Base-by-base conservation (phyloP, 2,113 vertebrate species). In the Phalacrocorax aristotelis region DNA sequence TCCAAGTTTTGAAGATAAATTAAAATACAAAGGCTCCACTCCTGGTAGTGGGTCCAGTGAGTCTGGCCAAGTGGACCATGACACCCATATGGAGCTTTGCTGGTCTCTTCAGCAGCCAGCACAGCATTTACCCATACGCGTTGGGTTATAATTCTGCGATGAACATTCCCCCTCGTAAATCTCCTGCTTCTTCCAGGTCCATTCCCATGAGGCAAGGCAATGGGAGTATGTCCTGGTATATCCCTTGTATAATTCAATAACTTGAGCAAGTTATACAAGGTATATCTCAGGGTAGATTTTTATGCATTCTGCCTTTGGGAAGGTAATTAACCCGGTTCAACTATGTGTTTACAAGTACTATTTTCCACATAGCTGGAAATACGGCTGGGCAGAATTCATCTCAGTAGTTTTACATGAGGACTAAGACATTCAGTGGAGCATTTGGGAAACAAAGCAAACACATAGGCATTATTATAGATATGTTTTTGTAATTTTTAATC, bases 101-200 rank as follows among this genome's bases (percentile, higher is more conserved):
- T 71, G 26, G 30, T 82, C 16, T 66, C 34, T 58, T 16, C 42
- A 60, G 42, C 57, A 64, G 44, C 48, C 65, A 80, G 72, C 40
- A 49, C 13, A 34, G n/a, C 26, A 48, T 48, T 57, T 55, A 40
- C 38, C 9, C 8, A 4, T 18, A 51, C 0, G 0, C 30, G 5
- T 19, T 30, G 36, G 16, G 14, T 60, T 75, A 7, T 27, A 64
- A 17, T 22, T 55, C 75, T 11, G 16, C 60, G 57, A 25, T 34
- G 46, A 82, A 42, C 16, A 5, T 7, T 1, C 4, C 3, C 17
- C 13, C 25, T 51, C 0, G 2, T 44, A 38, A 61, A 42, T 57
- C 22, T 69, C 32, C 49, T 64, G 11, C 29, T 82, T 84, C 55
- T 48, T 85, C 68, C 69, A 58, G 20, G 26, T 58, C 34, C 27